Conservation (phyloP, 2,113 vertebrate species). For the Alaudala cheleensis region DNA sequence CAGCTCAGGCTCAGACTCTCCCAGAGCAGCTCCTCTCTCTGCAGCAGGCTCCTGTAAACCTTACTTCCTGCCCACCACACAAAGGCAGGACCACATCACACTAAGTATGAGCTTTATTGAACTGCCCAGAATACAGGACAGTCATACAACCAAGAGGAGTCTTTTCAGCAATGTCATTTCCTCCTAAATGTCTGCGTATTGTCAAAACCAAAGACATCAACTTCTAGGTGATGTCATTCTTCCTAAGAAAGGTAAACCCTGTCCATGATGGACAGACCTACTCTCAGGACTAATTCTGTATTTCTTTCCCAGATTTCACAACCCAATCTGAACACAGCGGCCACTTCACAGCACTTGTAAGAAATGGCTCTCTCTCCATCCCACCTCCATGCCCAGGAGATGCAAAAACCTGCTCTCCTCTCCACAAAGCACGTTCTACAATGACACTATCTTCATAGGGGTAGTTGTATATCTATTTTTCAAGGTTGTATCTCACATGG, state of each 20-base stretch:
- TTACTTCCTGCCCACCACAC: background rate
- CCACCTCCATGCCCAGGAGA: background rate
- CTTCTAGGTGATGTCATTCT: background rate
- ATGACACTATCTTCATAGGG: accelerated
- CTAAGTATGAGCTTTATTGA: background rate
- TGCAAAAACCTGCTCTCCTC: background rate
- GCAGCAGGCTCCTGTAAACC: background rate
- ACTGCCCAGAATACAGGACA: background rate
- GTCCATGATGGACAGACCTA: background rate
- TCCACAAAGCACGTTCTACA: background rate
- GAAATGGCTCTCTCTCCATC: background rate
- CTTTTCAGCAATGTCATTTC: background rate
- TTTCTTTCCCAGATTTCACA: background rate
- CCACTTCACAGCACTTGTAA: background rate
- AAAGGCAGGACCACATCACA: background rate
- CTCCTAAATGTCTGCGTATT: background rate
- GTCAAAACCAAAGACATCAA: background rate
- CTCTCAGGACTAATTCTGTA: background rate
- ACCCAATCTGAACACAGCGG: background rate
- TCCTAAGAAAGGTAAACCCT: background rate
- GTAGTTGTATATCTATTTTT: background rate
- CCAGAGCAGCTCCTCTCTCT: background rate
- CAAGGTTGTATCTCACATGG: background rate
- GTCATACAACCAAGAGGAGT: background rate
- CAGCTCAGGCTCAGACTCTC: background rate